Conservation (phyloP, 2,888 invertebrate genomes). For the Erebia epiphron region DNA sequence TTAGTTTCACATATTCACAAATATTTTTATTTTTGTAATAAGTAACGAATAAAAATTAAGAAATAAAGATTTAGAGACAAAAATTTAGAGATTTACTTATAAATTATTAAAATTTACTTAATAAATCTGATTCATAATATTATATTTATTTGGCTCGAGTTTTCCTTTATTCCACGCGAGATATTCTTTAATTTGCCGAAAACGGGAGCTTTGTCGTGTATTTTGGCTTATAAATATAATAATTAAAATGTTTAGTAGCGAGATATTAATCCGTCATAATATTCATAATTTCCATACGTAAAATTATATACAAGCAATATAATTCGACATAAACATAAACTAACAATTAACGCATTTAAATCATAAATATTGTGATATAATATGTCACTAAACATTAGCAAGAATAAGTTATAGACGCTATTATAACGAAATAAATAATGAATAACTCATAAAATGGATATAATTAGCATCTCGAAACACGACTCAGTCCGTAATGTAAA, state of each 20-base stretch:
- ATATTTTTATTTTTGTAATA: no score
- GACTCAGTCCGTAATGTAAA: slow-evolving; percentile 54
- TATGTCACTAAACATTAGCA: slow-evolving; percentile 8
- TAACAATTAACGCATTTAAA: not conserved
- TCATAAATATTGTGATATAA: not conserved
- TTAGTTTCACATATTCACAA: no score
- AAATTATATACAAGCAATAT: not conserved
- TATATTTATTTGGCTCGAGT: slow-evolving; percentile 54
- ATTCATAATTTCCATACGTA: no score
- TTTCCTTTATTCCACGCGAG: slow-evolving; percentile 60
- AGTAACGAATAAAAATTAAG: no score
- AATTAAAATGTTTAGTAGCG: not conserved
- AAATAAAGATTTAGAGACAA: no score
- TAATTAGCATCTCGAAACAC: slow-evolving; percentile 58
- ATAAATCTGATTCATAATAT: slow-evolving; percentile 77
- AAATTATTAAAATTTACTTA: no score
- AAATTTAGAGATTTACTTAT: no score
- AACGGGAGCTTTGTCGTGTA: slow-evolving; percentile 45
- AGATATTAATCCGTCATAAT: not conserved
- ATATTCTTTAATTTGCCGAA: slow-evolving; percentile 60
- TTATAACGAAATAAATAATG: slow-evolving; percentile 34
- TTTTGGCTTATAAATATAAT: not conserved
- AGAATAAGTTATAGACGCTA: slow-evolving; percentile 17
- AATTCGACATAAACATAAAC: not conserved
- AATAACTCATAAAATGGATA: slow-evolving; percentile 44